Evolutionary conservation across 2,888 invertebrate species (phyloP).

Genomic region (Erynnis tages): DNA sequence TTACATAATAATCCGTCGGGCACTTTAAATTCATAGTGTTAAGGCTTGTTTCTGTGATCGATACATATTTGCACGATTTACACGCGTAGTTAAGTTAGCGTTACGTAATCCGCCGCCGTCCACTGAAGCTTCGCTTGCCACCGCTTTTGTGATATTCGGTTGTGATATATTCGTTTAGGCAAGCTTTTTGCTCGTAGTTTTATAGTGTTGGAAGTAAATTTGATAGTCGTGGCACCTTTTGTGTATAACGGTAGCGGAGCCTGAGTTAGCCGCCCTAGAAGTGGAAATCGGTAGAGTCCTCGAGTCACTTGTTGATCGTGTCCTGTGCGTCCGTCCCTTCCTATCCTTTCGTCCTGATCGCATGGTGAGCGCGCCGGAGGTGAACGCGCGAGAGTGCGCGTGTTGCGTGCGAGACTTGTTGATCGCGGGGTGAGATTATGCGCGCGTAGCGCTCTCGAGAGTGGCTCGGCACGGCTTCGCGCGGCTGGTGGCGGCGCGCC

Average conservation of each 20-base stretch:
- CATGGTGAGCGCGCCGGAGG: constrained; percentile 48
- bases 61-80: constrained; percentile 76
- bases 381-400: constrained; percentile 37
- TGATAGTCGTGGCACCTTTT: background rate
- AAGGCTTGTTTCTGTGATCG: constrained; percentile 79
- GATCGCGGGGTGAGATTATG: constrained; percentile 47
- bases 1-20: constrained; percentile 70
- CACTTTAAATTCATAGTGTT: constrained; percentile 65
- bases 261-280: constrained; percentile 24
- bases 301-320: constrained; percentile 44
- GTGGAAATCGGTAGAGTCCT: constrained; percentile 31
- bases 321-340: constrained; percentile 26
- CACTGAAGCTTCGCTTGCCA: constrained; percentile 78
- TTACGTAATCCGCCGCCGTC: constrained; percentile 81
- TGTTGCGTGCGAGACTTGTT: constrained; percentile 54
- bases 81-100: constrained; percentile 68
- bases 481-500: constrained; percentile 86
- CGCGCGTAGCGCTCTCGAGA: constrained; percentile 69
- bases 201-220: constrained; percentile 24
- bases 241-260: constrained; percentile 32
- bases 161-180: constrained; percentile 78
- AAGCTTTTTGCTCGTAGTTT: constrained; percentile 72
- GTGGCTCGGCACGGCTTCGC: constrained; percentile 87
- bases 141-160: constrained; percentile 80
- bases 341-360: constrained; percentile 36